Evolutionary conservation across 2,888 invertebrate species (phyloP).

Genomic region (Conchocele bisecta): DNA sequence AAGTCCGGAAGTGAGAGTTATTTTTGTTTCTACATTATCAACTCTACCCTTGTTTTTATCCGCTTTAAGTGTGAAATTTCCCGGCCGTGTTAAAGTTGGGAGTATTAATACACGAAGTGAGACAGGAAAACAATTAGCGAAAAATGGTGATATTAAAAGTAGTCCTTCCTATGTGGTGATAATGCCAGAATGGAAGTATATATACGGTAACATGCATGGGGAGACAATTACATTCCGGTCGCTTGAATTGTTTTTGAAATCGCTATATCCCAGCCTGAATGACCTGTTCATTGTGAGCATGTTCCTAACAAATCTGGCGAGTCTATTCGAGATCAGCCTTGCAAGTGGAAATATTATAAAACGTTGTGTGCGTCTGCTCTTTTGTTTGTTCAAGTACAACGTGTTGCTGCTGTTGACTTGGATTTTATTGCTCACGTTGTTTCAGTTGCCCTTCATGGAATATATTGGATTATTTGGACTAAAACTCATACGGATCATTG

Average conservation of each 20-base stretch:
- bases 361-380: conserved; percentile 81
- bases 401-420: conserved; percentile 82
- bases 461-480: conserved; percentile 77
- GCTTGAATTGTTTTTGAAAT: conserved; percentile 83
- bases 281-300: conserved; percentile 84
- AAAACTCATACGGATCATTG: conserved; percentile 77
- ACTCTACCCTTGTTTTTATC: conserved; percentile 84
- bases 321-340: conserved; percentile 83
- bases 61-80: conserved; percentile 84
- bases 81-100: conserved; percentile 84
- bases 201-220: conserved; percentile 82
- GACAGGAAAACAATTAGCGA: conserved; percentile 60
- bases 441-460: conserved; percentile 81
- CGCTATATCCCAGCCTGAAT: conserved; percentile 84
- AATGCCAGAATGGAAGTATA: conserved; percentile 82
- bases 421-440: conserved; percentile 83
- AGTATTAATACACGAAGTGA: conserved; percentile 64
- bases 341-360: conserved; percentile 77
- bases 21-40: conserved; percentile 83
- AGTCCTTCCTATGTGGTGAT: conserved; percentile 82
- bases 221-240: conserved; percentile 83
- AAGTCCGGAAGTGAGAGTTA: conserved; percentile 79
- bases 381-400: conserved; percentile 83
- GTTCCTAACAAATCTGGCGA: conserved; percentile 83
- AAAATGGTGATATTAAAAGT: conserved; percentile 49